Conservation (phyloP, 2,888 invertebrate genomes). For the Cephus pulcher region DNA sequence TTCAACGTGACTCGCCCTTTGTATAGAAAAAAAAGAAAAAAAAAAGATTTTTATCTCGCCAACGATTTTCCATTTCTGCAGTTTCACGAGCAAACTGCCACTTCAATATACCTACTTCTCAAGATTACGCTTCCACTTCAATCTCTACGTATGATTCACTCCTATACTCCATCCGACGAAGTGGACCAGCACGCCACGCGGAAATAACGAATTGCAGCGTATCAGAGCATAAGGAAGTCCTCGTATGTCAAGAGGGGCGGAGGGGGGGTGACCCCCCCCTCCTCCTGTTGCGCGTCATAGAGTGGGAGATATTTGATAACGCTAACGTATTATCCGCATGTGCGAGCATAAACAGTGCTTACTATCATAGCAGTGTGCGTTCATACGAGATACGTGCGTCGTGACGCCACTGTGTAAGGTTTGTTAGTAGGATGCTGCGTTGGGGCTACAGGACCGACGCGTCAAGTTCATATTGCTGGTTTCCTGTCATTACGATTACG, state of each 20-base stretch:
- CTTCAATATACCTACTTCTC: not conserved
- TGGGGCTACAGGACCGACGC: constrained; percentile 51
- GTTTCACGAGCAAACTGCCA: not conserved
- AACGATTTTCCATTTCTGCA: not conserved
- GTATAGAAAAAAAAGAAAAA: not conserved
- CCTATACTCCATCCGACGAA: not conserved
- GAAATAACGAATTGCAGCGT: constrained; percentile 23
- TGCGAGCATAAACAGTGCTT: not conserved
- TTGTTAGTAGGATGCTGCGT: constrained; percentile 1
- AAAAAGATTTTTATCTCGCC: not conserved
- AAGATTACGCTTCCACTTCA: not conserved
- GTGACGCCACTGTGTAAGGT: not conserved
- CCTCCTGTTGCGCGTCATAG: not conserved
- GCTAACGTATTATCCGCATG: not conserved
- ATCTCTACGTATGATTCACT: not conserved
- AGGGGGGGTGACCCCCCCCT: too few species aligned
- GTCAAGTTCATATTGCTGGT: constrained; percentile 66
- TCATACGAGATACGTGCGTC: not conserved
- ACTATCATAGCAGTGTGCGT: not conserved
- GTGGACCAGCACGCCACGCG: constrained; percentile 8
- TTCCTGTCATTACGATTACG: constrained; percentile 64
- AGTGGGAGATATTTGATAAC: not conserved
- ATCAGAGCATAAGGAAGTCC: constrained; percentile 13
- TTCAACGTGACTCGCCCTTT: not conserved
- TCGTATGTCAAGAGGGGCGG: constrained; percentile 2